phyloP scores from a whole-genome alignment of 2,113 vertebrate genomes.

The Periophthalmus modestus region DNA sequence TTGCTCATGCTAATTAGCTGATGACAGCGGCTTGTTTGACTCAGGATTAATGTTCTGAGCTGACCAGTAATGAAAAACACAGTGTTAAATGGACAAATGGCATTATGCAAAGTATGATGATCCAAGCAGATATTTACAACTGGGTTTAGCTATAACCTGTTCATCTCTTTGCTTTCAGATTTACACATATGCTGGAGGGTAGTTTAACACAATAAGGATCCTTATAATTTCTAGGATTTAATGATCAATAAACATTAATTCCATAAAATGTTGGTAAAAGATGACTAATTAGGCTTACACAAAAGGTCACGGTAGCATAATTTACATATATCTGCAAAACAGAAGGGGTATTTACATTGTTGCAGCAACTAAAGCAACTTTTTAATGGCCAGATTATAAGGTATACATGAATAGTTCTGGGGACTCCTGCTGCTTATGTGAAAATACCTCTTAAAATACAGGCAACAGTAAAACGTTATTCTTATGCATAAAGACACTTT shows the following conservation, averaged over 20 bases:
- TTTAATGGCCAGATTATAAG: background rate
- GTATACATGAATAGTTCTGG: too few relatives aligned
- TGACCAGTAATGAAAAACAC: constrained; percentile 43
- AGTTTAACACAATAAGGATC: background rate
- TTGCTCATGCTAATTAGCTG: constrained; percentile 39
- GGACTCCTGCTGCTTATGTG: too few relatives aligned
- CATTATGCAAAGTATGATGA: constrained; percentile 35
- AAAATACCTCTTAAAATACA: background rate
- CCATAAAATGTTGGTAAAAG: background rate
- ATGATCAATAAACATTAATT: background rate
- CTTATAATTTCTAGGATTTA: background rate
- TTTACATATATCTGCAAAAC: background rate
- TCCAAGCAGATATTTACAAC: constrained; percentile 30
- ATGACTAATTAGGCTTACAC: background rate
- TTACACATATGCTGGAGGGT: background rate
- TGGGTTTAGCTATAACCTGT: constrained; percentile 14
- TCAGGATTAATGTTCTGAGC: constrained; percentile 16
- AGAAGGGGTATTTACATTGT: background rate
- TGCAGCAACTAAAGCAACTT: background rate
- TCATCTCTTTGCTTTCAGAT: constrained; percentile 7
- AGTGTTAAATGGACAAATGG: constrained; percentile 54
- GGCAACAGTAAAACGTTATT: constrained; percentile 15
- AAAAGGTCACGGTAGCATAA: background rate
- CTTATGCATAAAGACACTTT: constrained; percentile 46
- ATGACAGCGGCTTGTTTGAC: constrained; percentile 7